Conservation (phyloP, 2,113 vertebrate species). For the Grantiella picta region DNA sequence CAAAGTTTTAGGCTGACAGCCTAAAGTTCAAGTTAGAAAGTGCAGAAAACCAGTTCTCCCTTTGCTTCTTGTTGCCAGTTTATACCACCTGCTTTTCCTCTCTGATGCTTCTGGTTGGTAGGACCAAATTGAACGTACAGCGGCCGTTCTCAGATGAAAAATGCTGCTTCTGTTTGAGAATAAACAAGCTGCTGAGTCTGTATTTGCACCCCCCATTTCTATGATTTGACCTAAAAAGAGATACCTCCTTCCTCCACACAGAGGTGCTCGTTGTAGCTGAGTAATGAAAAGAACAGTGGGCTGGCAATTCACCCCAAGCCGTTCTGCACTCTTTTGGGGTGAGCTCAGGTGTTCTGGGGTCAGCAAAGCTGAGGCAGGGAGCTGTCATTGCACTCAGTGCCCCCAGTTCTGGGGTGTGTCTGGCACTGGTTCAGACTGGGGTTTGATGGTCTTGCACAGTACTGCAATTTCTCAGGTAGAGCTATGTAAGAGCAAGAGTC, state of each 20-base stretch:
- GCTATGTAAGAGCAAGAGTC: neutral
- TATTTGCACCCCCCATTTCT: neutral
- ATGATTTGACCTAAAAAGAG: neutral
- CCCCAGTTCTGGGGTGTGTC: fast-evolving
- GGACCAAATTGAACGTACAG: neutral
- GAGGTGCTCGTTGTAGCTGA: fast-evolving
- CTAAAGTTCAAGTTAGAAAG: neutral
- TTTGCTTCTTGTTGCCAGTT: neutral
- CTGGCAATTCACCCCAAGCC: neutral
- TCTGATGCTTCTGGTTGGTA: neutral
- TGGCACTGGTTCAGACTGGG: neutral
- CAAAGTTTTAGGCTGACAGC: neutral
- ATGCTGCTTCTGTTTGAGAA: neutral
- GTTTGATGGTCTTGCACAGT: fast-evolving
- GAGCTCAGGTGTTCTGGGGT: neutral
- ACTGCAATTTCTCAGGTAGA: neutral
- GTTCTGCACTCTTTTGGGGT: neutral
- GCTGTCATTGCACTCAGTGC: neutral
- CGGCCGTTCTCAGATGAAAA: neutral
- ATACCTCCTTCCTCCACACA: neutral
- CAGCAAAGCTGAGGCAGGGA: neutral
- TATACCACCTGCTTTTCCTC: neutral
- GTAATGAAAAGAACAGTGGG: neutral
- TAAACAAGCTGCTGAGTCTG: neutral
- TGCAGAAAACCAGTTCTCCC: neutral